phyloP scores from a whole-genome alignment of 2,113 vertebrate genomes.

The Corythoichthys intestinalis region DNA sequence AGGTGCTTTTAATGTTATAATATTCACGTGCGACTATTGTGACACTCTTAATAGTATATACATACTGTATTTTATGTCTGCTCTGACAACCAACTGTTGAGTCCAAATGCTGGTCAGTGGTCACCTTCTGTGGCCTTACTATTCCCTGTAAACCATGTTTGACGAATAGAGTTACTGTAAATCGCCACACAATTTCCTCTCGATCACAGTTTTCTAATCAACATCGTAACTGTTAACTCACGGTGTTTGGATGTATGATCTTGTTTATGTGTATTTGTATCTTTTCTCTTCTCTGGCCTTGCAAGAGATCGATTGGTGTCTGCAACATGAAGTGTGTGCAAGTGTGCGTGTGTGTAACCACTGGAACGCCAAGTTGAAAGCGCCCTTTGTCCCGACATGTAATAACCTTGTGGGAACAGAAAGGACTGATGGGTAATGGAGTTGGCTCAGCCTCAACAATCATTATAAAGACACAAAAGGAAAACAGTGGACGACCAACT shows the following conservation, averaged over 20 bases:
- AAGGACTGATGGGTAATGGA: slow-evolving; percentile 9
- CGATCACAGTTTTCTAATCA: not conserved
- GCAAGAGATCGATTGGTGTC: not conserved
- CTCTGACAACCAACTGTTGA: not conserved
- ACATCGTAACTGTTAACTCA: not conserved
- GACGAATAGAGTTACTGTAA: not conserved
- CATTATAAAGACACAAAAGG: not conserved
- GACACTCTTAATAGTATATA: too few relatives aligned
- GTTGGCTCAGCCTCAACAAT: slow-evolving; percentile 2
- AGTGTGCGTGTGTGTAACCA: not conserved
- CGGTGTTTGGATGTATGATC: not conserved
- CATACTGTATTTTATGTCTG: not conserved
- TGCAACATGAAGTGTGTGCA: not conserved
- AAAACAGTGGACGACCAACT: not conserved
- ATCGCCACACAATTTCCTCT: not conserved
- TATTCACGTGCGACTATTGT: too few relatives aligned
- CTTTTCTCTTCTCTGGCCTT: not conserved
- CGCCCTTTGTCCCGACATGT: not conserved
- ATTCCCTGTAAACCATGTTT: not conserved
- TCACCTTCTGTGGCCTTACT: not conserved
- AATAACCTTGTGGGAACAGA: not conserved
- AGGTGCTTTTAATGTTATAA: too few relatives aligned
- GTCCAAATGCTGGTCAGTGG: not conserved
- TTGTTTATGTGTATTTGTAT: not conserved
- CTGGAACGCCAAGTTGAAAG: not conserved